Conservation (phyloP, 2,113 vertebrate genomes). For the Sciurus niger region DNA sequence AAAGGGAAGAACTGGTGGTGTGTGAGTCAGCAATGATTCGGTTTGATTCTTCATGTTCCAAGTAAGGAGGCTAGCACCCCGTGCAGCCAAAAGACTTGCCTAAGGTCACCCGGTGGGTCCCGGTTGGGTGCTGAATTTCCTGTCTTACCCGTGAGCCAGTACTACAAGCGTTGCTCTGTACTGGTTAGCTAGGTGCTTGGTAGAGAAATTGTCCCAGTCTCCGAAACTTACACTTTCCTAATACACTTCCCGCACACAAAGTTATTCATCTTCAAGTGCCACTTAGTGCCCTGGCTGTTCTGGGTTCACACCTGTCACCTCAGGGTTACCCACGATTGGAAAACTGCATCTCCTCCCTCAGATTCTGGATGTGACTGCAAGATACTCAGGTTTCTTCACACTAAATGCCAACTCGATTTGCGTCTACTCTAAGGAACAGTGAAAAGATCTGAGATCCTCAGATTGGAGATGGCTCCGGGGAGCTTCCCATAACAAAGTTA, state of each 20-base stretch:
- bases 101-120: neutral
- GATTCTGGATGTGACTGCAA: neutral
- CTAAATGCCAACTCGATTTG: neutral
- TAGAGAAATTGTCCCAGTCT: neutral
- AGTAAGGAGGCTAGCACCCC: neutral
- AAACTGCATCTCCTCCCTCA: neutral
- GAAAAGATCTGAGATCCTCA: conserved; percentile 69
- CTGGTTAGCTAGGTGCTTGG: fast-evolving
- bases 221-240: neutral
- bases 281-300: neutral
- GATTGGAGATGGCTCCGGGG: neutral
- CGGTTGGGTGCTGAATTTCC: neutral
- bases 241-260: too few relatives aligned
- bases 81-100: neutral
- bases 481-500: neutral
- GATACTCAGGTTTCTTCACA: neutral
- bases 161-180: neutral
- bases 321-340: neutral
- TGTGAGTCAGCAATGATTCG: neutral
- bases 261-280: neutral
- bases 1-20: neutral
- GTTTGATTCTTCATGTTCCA: neutral
- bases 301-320: neutral
- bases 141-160: neutral
- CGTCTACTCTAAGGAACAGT: neutral